These are phyloP conservation scores for roundworm (Caenorhabditis elegans) DNA, from an alignment of 1,140 invertebrate genomes.

Conservation along the genomic window WBcel235 BX284602.5:8999001-8999500, in stretches of 20 bases:
- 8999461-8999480: not conserved
- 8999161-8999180: too few species aligned
- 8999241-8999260: conserved; percentile 5
- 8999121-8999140: conserved; percentile 33
- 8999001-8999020: conserved; percentile 18
- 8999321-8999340: not conserved
- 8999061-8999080: conserved; percentile 37
- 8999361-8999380: not conserved
- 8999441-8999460: not conserved
- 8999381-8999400: not conserved
- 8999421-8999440: not conserved
- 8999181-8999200: not conserved
- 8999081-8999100: conserved; percentile 40
- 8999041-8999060: conserved; percentile 21
- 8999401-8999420: not conserved
- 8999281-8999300: conserved; percentile 17
- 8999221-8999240: too few species aligned
- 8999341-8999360: conserved; percentile 4
- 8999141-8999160: not conserved
- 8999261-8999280: not conserved
- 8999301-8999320: not conserved
- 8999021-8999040: conserved; percentile 38
- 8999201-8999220: too few species aligned
- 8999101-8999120: conserved; percentile 44
- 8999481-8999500: not conserved